Base-by-base conservation (phyloP, 2,888 invertebrate genomes). In the Pecten maximus region DNA sequence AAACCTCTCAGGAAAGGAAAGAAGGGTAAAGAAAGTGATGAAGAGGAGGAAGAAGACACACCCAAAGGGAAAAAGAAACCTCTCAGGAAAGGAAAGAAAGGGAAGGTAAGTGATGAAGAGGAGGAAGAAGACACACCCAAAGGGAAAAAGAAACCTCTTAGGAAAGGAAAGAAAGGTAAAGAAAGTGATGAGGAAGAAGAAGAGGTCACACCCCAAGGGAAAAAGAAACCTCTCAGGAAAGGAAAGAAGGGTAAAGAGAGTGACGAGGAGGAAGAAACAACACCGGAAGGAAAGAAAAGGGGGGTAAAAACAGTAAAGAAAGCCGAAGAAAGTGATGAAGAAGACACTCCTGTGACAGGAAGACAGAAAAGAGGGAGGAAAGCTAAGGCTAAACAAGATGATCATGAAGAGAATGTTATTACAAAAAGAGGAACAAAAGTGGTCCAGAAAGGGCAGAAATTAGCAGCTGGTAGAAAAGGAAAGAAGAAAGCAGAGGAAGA, bases 401-500 rank as follows among this genome's bases (percentile, higher is more conserved):
- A 89, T 74, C 39, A 40, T 23, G 90, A 89, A 40, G 50, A 90
- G 40, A 74, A 23, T n/a, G 87, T 90, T 28, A 50, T 40, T 28
- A 60, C 88, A n/a, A 50, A 89, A 40, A 91, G 88, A 89, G 87
- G 74, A 87, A n/a, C 10, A 40, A 87, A 90, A 88, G 28, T 6
- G 35, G 74, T 35, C 28, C 28, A 35, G 74, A 74, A 74, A 35
- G 74, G 74, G 12, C 28, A 12, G 74, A 74, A 74, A 74, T 23
- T 48, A 12, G 90, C 74, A 2, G 40, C 44, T 86, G 50, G 54
- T 44, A 88, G 87, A 88, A 28, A 35, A 44, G 87, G 39, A 48
- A 48, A 40, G n/a, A 91, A 89, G 54, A 87, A 88, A 35, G 89
- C 89, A 23, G 48, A 48, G 12, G 91, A 91, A 48, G 89, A 88